Evolutionary conservation across 2,888 invertebrate genomes (phyloP), one percentile per base, ranked within the genome.

Genomic region (Hypena proboscidalis): DNA sequence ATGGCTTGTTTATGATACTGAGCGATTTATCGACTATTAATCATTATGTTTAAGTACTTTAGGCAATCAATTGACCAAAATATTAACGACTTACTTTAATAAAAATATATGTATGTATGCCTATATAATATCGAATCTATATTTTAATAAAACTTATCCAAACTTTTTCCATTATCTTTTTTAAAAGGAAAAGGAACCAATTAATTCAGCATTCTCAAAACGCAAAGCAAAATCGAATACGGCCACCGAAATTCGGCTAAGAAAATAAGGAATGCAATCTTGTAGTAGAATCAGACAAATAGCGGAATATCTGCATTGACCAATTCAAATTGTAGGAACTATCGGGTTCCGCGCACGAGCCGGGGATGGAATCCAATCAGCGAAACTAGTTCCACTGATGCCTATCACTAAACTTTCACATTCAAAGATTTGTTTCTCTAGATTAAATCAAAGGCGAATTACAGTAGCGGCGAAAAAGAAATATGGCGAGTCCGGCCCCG

Each of bases 391-490:
- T 85, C 76, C 71, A 78, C 80, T 77, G 90, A 90, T 90, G 89
- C 89, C 85, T 90, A 90, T 90, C 90, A 83, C 84, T 83, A 86
- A 83, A 85, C 81, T 88, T 89, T 87, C 89, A 87, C 90, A 90
- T 90, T 90, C 90, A 87, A 90, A 90, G 89, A 90, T 90, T 90
- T 90, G 90, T 90, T 90, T 90, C 90, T 88, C 78, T 75, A 90
- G 90, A 90, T 90, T 90, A 90, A 90, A 90, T 90, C 90, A 89
- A 89, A 89, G 85, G 87, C 89, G 89, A 90, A 90, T 90, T 90
- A 90, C 90, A 85, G 85, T 84, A 84, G 90, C 85, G 86, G 87
- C 87, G 88, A 90, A 88, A 89, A 90, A 90, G 90, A 90, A 90
- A 90, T 89, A 90, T 89, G 85, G 84, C 77, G 76, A 83, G 86